phyloP scores from a whole-genome alignment of 92 coral and sea anemone species.

The Palythoa heliodiscus region DNA sequence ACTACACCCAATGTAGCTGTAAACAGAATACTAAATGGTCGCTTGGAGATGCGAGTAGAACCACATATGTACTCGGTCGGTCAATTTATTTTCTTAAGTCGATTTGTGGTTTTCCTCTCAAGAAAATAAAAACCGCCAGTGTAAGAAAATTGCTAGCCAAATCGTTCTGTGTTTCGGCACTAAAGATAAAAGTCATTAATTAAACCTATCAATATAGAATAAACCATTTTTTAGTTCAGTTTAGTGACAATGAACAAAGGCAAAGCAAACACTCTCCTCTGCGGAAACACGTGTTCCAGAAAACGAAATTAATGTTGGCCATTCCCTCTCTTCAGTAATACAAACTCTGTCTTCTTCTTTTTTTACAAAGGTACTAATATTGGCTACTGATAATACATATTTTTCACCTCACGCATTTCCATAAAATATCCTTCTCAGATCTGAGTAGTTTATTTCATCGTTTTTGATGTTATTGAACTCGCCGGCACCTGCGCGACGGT shows the following conservation, averaged over 20 bases:
- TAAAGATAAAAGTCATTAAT: background rate
- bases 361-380: too few species aligned
- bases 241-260: background rate
- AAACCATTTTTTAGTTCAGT: background rate
- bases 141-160: background rate
- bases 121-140: background rate
- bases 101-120: background rate
- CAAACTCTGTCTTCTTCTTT: background rate
- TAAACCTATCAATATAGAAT: background rate
- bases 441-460: background rate
- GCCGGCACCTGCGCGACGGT: background rate
- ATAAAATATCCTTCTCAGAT: too few species aligned
- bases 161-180: background rate
- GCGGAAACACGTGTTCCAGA: conserved; percentile 21
- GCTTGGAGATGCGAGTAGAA: too few species aligned
- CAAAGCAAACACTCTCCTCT: background rate
- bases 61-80: too few species aligned
- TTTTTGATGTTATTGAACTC: background rate
- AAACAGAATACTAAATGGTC: background rate
- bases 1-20: background rate
- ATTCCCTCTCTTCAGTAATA: background rate
- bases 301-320: background rate
- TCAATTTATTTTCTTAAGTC: too few species aligned
- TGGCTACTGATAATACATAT: too few species aligned
- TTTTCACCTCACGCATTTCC: too few species aligned